A percentile compares a stretch with the other conserved stretches of the same genome.
phyloP scores from a whole-genome alignment of 2,113 vertebrate species.

The Hippocampus guttulatus region DNA sequence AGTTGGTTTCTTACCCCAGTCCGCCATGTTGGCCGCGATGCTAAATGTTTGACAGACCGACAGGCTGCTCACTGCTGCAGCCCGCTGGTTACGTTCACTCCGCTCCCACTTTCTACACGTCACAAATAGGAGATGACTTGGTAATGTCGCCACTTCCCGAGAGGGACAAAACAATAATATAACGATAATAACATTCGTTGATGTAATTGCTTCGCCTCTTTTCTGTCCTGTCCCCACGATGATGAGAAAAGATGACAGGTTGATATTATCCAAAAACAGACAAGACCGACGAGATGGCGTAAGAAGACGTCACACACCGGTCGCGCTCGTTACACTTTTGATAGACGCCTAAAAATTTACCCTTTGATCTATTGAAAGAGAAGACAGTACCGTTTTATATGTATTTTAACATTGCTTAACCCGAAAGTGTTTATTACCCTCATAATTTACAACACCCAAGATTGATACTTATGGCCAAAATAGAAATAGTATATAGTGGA shows the following conservation, averaged over 20 bases:
- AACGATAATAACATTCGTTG: background rate
- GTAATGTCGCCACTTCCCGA: background rate
- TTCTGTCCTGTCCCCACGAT: background rate
- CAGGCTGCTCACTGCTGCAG: conserved; percentile 29
- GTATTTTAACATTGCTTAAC: background rate
- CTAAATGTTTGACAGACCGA: conserved; percentile 61
- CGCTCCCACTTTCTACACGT: conserved; percentile 45
- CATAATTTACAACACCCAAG: background rate
- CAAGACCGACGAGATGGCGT: background rate
- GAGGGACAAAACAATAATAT: background rate
- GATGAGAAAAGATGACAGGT: background rate
- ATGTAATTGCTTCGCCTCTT: background rate
- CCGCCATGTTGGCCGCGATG: conserved; percentile 77
- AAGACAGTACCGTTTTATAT: background rate
- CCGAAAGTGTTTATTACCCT: background rate
- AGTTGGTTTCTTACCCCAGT: conserved; percentile 81
- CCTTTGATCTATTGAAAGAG: background rate
- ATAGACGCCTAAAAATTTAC: background rate
- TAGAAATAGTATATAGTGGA: no score
- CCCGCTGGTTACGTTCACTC: conserved; percentile 33
- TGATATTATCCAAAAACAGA: background rate
- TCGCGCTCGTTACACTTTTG: background rate
- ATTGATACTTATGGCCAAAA: background rate
- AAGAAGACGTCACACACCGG: background rate
- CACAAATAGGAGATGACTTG: conserved; percentile 9